Evolutionary conservation across 2,888 invertebrate species (phyloP), one percentile per base, ranked within the genome.

Genomic region (Strigamia transsilvanica): DNA sequence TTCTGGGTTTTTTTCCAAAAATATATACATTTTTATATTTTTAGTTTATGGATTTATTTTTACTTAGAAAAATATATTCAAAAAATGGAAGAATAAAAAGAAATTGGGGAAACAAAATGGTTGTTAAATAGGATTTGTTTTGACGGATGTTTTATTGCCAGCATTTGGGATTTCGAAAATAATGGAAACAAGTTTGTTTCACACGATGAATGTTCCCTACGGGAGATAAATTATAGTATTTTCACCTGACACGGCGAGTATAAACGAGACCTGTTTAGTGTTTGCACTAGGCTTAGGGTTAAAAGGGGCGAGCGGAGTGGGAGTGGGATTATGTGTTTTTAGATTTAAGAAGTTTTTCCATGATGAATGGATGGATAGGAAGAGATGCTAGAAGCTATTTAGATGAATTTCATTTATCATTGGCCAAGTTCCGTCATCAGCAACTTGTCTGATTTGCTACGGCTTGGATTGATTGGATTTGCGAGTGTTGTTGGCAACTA

Each of bases 391-490:
- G 23, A 32, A 32, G 27, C 32, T 27, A 73, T 73, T 73, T 73
- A 73, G 73, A 73, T 73, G 73, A 73, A 73, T 73, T 73, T 73
- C 73, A 73, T 73, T 73, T 73, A 73, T 73, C 73, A 73, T 73
- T 73, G 73, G 27, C 32, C 73, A 12, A 27, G 32, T 73, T 73
- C 73, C 73, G 23, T 73, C 73, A 27, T 73, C 32, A 73, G 73
- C 73, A 73, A 73, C 73, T 66, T 73, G 73, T 73, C 73, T 73
- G 73, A 73, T 73, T 73, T 73, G 73, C 73, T 73, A 73, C 73
- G 73, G 27, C 27, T 73, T 73, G 73, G 73, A 73, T 73, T 73
- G 32, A 73, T 73, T 73, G 73, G 73, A 73, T 73, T 73, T 73
- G 73, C 32, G 73, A 73, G 73, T 73, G 73, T 73, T 73, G 73